Evolutionary conservation across 2,888 invertebrate genomes (phyloP), one percentile per base, ranked within the genome.

Genomic region (Drosophila flavopinicola): DNA sequence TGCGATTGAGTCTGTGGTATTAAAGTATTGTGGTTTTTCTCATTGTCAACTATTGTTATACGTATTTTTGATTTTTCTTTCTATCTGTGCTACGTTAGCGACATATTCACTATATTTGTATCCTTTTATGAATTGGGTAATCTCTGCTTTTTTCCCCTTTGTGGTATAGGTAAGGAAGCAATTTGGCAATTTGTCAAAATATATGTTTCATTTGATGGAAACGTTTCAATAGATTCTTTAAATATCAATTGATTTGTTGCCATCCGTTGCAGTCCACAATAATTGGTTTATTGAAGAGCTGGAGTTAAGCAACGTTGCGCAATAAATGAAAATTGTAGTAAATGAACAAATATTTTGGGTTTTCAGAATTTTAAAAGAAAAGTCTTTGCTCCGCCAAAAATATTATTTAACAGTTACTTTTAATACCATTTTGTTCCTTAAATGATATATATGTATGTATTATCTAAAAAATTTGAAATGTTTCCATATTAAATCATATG

Each of bases 31-130:
- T 61, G 77, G 82, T 77, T 77, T 70, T 61, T 49, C 57, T 60
- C 64, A 80, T 80, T 77, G 77, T 77, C 82, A 77, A 77, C 70
- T 58, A 65, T 80, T 80, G 82, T 77, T 80, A 63, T 45, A 57
- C 48, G 57, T 66, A 29, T 70, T 77, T 77, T 66, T 77, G 78
- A 70, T 80, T 74, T 73, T 58, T 30, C 32, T 39, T 32, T 44
- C 23, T 13, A 48, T 17, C 42, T 51, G 61, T 11, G 33, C 45
- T 47, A 33, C n/a, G 37, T 29, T 24, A 23, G 45, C 56, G 29
- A 70, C 44, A 52, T 56, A 25, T 45, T 41, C 11, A 24, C 38
- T 29, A 27, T n/a, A 4, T 37, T 11, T 44, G 15, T 49, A 27
- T 32, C 9, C 23, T 13, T 47, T 38, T 52, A 32, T 45, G 29